phyloP scores from a whole-genome alignment of 2,888 invertebrate genomes.

The Branchellion lobata region DNA sequence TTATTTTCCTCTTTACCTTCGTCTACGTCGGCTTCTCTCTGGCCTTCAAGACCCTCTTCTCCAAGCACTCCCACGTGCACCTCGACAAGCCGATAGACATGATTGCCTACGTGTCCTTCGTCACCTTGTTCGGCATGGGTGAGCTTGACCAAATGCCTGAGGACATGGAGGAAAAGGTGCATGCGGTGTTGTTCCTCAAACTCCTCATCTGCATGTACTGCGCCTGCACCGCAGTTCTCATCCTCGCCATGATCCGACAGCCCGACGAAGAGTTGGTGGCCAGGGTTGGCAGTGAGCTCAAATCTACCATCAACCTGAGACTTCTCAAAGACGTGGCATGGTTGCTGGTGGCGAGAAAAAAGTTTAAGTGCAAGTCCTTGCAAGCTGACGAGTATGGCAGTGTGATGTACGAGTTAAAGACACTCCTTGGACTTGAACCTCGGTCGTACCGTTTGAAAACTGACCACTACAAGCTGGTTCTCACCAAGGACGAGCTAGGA shows the following conservation, averaged over 20 bases:
- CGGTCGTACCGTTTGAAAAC: background rate
- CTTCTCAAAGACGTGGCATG: conserved; percentile 31
- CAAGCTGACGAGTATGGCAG: conserved; percentile 3
- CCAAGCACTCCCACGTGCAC: background rate
- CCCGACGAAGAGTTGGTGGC: conserved; percentile 35
- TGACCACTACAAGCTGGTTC: background rate
- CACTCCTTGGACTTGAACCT: background rate
- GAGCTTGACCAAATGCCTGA: conserved; percentile 25
- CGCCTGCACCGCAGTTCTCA: conserved; percentile 22
- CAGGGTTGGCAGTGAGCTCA: conserved; percentile 28
- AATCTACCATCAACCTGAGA: background rate
- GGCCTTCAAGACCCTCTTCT: conserved; percentile 15
- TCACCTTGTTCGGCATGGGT: conserved; percentile 37
- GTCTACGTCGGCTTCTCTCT: conserved; percentile 35
- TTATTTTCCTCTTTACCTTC: conserved; percentile 31
- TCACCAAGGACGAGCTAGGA: background rate
- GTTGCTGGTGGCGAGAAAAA: conserved; percentile 18
- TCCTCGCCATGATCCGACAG: conserved; percentile 41
- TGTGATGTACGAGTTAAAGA: background rate
- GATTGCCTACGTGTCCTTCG: conserved; percentile 9
- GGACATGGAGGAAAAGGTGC: background rate
- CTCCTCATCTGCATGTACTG: conserved; percentile 30
- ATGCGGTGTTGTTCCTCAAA: conserved; percentile 8
- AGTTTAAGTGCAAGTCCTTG: background rate
- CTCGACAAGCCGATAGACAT: conserved; percentile 21